Evolutionary conservation across 2,797 vertebrate species (phyloP), one percentile per base, ranked within the genome.

Genomic region (Manis javanica): DNA sequence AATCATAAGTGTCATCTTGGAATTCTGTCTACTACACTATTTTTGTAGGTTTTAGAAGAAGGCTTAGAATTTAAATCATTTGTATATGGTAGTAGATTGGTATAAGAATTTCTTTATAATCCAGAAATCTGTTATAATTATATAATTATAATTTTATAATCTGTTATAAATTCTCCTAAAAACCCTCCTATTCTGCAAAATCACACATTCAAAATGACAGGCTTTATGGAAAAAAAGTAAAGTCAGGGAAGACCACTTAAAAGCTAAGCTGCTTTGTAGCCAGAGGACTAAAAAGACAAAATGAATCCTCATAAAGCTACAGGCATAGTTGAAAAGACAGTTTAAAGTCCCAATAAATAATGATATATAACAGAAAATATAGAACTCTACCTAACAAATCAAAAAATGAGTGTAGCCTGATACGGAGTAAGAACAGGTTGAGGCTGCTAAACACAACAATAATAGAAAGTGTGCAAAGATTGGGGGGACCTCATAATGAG

Each of bases 311-410:
- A 92, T 88, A 96, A 94, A 95, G 37, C 42, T 46, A 66, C 66
- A 37, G 39, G 29, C 37, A 77, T 53, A 21, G 87, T 90, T 88
- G 95, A 96, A 94, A 90, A 92, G 82, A 90, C 84, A 95, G 46
- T 57, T 97, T 87, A 69, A 95, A 69, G 37, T 42, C 59, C 51
- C 82, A 94, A 55, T 91, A 95, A 92, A 94, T 79, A 93, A 68
- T 95, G 78, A 89, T 34, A 34, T 49, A 74, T 82, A 89, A 34
- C 10, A 53, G 34, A 49, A 89, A 88, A 90, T 74, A 78, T 13
- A 69, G 37, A 71, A 66, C 23, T 74, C 51, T 39, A 75, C 68
- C 34, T 63, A 77, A 86, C 7, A 86, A 63, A 77, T 69, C 9
- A 46, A 75, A 69, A 85, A 46, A 13, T 18, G 23, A 95, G 51